Base-by-base conservation (phyloP, 2,888 invertebrate genomes). In the Drosophila histrio region DNA sequence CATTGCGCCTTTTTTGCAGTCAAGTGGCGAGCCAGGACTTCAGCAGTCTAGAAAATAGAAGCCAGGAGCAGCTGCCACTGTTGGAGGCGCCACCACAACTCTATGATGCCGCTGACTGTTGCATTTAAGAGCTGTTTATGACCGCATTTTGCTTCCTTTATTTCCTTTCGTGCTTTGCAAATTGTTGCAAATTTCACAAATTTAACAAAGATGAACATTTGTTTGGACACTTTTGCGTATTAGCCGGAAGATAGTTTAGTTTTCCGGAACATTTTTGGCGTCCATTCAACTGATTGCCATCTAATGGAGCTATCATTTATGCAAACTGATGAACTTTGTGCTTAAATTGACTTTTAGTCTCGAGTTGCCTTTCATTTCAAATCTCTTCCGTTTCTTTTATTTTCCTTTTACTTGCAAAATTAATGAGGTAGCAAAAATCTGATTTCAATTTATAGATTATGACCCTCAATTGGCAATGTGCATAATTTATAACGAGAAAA, bases 371-470 rank as follows among this genome's bases (percentile, higher is more conserved):
- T 58, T 41, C 41, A 26, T 17, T 17, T 28, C 26, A 8, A 21
- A n/a, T 21, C 13, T 6, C 9, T 26, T 11, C n/a, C 21, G 30
- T 22, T 41, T 30, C 15, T 2, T 9, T 43, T 22, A 9, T 34
- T 50, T 50, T 24, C 11, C n/a, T 22, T 38, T 22, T 38, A 47
- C 34, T 28, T 38, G 57, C 66, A 71, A 57, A 79, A 76, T 78
- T 82, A 83, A 83, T 83, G 82, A 82, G 81, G 54, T 78, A 64
- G 84, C 76, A 84, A 78, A 78, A 82, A 83, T 84, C 54, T 67
- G 82, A 83, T 82, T 83, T 79, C 82, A 84, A 78, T 82, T 84
- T 84, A 57, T 52, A 76, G 82, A 84, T 83, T 79, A 74, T 78
- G 65, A 62, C 56, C 61, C 56, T 68, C 64, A 66, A 62, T 71